Evolutionary conservation across 2,113 vertebrate genomes (phyloP).

Genomic region (Tor tambroides): DNA sequence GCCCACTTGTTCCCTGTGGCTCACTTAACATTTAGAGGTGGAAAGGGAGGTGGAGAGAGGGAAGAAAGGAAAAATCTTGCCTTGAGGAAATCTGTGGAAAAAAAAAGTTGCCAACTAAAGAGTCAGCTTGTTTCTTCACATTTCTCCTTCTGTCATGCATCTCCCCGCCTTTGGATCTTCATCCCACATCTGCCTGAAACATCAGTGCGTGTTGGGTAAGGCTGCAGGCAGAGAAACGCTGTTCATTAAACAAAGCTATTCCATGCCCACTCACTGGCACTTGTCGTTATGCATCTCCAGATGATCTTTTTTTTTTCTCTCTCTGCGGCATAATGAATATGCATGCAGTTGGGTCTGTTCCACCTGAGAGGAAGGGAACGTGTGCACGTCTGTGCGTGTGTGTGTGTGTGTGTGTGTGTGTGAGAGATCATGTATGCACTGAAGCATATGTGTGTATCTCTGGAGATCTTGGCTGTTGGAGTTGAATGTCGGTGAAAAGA

Average conservation of each 20-base stretch:
- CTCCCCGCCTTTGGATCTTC: slow-evolving; percentile 43
- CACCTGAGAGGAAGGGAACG: slow-evolving; percentile 32
- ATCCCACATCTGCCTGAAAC: slow-evolving; percentile 51
- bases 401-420: background rate
- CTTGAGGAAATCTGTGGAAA: slow-evolving; percentile 24
- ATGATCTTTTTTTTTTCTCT: slow-evolving; percentile 25
- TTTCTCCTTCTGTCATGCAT: slow-evolving; percentile 23
- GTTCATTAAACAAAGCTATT: slow-evolving; percentile 55
- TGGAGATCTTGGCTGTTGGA: slow-evolving; percentile 3
- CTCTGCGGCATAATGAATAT: slow-evolving; percentile 48
- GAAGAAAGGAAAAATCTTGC: slow-evolving; percentile 43
- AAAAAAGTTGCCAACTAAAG: slow-evolving; percentile 37
- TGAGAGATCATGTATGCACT: slow-evolving; percentile 2
- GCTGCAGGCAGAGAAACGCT: slow-evolving; percentile 39
- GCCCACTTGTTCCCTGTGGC: slow-evolving; percentile 55
- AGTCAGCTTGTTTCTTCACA: slow-evolving; percentile 42
- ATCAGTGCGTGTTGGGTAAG: slow-evolving; percentile 27
- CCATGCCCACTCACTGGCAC: slow-evolving; percentile 29
- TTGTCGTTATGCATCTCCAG: slow-evolving; percentile 29
- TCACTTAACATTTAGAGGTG: slow-evolving; percentile 51
- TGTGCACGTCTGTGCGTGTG: background rate
- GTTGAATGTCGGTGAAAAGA: background rate
- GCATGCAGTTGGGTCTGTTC: slow-evolving; percentile 35
- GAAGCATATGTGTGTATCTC: slow-evolving; percentile 22
- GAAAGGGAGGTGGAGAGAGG: slow-evolving; percentile 19